Percentiles rank a stretch among this genome's conserved stretches.
These are phyloP conservation scores for Terrapene triunguis DNA, from an alignment of 2,113 vertebrate species.

Conservation along the genomic window DNA sequence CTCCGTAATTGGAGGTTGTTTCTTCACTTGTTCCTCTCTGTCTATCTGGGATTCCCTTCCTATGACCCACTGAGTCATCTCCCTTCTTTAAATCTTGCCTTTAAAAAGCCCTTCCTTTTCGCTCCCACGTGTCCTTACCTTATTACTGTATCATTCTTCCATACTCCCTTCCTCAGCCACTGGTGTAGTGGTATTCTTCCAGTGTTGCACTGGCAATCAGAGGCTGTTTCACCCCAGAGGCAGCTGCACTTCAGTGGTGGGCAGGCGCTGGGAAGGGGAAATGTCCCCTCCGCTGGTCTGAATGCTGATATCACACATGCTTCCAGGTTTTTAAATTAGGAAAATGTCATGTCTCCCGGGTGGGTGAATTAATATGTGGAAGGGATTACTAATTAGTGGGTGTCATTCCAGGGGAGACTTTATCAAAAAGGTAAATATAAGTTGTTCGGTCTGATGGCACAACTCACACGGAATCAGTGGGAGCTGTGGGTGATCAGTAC, in stretches of 20 bases:
- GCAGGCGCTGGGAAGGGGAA: background rate
- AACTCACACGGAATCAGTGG: background rate
- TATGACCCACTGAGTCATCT: constrained; percentile 67
- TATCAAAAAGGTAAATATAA: background rate
- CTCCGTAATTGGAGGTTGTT: background rate
- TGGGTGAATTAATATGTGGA: constrained; percentile 39
- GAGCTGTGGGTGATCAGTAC: background rate
- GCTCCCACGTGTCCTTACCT: constrained; percentile 2
- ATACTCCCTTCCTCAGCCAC: background rate
- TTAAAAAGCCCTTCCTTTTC: constrained; percentile 51
- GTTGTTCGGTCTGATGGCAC: background rate
- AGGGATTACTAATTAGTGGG: background rate
- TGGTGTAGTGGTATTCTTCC: rapidly evolving
- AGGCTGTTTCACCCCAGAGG: background rate
- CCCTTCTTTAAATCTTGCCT: constrained; percentile 63
- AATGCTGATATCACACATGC: background rate
- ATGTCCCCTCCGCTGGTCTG: background rate
- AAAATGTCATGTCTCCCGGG: background rate
- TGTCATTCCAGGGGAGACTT: background rate
- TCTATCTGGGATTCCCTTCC: background rate
- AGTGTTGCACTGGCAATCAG: rapidly evolving
- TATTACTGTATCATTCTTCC: background rate
- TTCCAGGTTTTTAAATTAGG: background rate
- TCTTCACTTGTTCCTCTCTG: background rate
- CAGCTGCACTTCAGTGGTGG: rapidly evolving